Evolutionary conservation across 1,140 invertebrate species (phyloP), one percentile per base, ranked within the genome.

Genomic region (Drosophila cardini): DNA sequence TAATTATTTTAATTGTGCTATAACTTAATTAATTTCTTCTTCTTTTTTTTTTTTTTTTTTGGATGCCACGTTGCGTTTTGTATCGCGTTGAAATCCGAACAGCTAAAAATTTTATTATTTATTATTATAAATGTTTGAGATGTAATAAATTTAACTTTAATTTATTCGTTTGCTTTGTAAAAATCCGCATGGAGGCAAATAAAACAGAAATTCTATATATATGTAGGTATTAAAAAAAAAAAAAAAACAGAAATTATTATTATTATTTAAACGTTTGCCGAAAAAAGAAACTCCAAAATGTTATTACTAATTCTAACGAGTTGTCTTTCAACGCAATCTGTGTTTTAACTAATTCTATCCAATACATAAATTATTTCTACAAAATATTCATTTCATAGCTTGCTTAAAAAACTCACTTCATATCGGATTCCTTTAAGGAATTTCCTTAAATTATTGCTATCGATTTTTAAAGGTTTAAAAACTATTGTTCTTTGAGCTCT

Each of bases 151-250:
- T 62, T 62, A 21, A 52, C 32, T 45, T 40, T 13, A 50, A 50
- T 62, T 60, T 52, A 11, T 18, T 26, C 45, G 18, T 52, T 52
- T 52, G 4, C n/a, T 52, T 15, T 2, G 4, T 52, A 61, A 32
- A 36, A 62, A 62, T 38, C 18, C 60, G 46, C 46, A 55, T 62
- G 9, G 3, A 40, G 16, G 30, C 15, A 36, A 52, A 62, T 42
- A 57, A 57, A 62, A 62, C 9, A 7, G 46, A 52, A 52, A 52
- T 40, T 50, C 58, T 13, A 58, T 55, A 36, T 43, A 15, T 13
- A 15, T 48, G 30, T 21, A 48, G n/a, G n/a, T n/a, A n/a, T n/a
- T n/a, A n/a, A n/a, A n/a, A n/a, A n/a, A n/a, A 65, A 32, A 32
- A n/a, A 11, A 52, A 34, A 30, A 10, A 26, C n/a, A 18, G n/a